Evolutionary conservation across 2,113 vertebrate species (phyloP).

Genomic region (Pelecanoides urinatrix): DNA sequence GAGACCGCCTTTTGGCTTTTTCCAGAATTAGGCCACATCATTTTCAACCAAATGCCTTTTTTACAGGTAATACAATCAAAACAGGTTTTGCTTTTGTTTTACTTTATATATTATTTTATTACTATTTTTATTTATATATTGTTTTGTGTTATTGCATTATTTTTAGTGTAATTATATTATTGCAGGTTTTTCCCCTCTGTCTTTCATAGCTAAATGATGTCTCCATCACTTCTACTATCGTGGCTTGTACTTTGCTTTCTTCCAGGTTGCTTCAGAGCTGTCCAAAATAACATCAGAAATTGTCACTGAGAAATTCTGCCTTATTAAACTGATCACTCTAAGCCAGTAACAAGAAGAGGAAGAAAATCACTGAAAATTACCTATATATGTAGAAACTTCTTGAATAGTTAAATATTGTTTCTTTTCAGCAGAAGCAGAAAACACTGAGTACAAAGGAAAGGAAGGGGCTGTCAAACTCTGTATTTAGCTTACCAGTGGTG

Average conservation of each 20-base stretch:
- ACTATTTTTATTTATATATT: background rate
- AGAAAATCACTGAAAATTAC: background rate
- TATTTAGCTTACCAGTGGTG: background rate
- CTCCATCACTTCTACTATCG: background rate
- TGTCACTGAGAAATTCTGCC: background rate
- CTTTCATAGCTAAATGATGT: background rate
- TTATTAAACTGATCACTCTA: background rate
- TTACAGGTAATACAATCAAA: background rate
- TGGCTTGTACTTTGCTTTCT: background rate
- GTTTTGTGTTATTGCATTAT: background rate
- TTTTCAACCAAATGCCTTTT: background rate
- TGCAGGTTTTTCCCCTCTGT: background rate
- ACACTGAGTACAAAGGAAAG: background rate
- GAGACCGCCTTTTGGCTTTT: background rate
- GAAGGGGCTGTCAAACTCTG: background rate
- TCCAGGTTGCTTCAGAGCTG: background rate
- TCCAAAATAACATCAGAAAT: background rate
- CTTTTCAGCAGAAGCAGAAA: background rate
- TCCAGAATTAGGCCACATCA: background rate
- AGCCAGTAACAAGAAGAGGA: background rate
- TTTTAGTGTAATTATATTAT: background rate
- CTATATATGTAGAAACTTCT: background rate
- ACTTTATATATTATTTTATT: background rate
- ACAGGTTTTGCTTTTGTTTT: background rate
- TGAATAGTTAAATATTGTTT: background rate